These are phyloP conservation scores for Clangula hyemalis DNA, from an alignment of 2,797 vertebrate species.

Conservation along the genomic window DNA sequence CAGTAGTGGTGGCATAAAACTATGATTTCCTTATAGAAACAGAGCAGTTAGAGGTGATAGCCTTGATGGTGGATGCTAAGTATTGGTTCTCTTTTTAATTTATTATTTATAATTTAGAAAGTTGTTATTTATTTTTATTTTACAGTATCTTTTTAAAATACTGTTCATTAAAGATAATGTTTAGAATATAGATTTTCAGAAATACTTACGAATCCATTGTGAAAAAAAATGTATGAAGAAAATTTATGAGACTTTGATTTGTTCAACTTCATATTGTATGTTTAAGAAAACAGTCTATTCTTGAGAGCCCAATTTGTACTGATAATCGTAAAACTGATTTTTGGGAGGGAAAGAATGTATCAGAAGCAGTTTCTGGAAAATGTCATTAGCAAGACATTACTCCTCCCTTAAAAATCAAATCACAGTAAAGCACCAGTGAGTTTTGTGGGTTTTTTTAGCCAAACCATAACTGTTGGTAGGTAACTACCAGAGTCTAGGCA, in stretches of 20 bases:
- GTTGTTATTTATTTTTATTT: neutral
- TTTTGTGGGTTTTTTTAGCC: neutral
- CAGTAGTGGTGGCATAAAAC: neutral
- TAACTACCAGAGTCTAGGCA: neutral
- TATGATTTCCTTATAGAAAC: conserved; percentile 22
- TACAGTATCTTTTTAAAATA: neutral
- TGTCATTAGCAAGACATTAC: neutral
- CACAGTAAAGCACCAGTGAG: neutral
- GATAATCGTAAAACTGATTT: neutral
- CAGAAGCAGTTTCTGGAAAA: neutral
- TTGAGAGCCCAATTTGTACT: neutral
- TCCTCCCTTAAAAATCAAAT: neutral
- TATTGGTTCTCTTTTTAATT: conserved; percentile 6
- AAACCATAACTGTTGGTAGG: neutral
- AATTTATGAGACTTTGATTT: neutral
- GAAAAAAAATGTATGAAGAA: neutral
- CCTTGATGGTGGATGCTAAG: neutral
- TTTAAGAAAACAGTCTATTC: neutral
- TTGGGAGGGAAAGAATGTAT: neutral
- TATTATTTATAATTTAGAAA: conserved; percentile 25
- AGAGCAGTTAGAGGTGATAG: neutral
- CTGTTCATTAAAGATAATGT: neutral
- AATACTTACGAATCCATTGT: accelerated
- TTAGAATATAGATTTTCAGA: neutral
- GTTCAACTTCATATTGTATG: neutral